These are phyloP conservation scores for Cydia fagiglandana DNA, from an alignment of 1,140 invertebrate species.

Conservation along the genomic window DNA sequence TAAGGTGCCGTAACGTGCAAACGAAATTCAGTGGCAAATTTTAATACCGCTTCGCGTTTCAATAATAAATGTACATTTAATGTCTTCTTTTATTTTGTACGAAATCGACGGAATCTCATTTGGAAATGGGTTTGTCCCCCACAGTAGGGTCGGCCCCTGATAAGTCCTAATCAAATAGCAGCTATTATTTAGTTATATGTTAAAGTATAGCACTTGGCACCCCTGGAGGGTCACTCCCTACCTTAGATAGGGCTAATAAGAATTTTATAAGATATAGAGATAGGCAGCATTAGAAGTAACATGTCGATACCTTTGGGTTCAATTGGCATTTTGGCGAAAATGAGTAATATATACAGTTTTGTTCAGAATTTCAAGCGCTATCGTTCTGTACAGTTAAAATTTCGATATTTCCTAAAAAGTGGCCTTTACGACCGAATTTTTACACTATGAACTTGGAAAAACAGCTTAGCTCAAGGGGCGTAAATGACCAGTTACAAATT, in stretches of 20 bases:
- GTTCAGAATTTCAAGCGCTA: too few relatives aligned
- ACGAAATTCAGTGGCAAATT: not conserved
- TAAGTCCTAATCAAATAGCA: slow-evolving; percentile 71
- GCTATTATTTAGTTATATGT: slow-evolving; percentile 58
- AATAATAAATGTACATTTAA: slow-evolving; percentile 15
- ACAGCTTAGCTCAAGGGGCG: too few relatives aligned
- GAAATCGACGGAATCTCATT: slow-evolving; percentile 49
- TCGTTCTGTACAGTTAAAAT: too few relatives aligned
- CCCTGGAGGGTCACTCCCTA: slow-evolving; percentile 46
- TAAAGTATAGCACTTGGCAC: slow-evolving; percentile 46
- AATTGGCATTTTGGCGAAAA: too few relatives aligned
- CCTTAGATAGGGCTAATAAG: slow-evolving; percentile 62
- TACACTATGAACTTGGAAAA: too few relatives aligned
- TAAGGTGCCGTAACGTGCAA: not conserved
- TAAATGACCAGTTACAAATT: too few relatives aligned
- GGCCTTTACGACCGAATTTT: too few relatives aligned
- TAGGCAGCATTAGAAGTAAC: slow-evolving; percentile 20
- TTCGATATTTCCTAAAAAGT: too few relatives aligned
- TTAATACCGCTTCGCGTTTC: not conserved
- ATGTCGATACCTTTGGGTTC: too few relatives aligned
- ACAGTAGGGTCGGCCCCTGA: slow-evolving; percentile 47
- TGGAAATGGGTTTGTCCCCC: slow-evolving; percentile 56
- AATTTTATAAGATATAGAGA: slow-evolving; percentile 58
- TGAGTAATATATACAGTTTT: too few relatives aligned
- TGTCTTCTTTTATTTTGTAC: not conserved